Conservation (phyloP, 1,140 invertebrate species). For the Arion vulgaris region DNA sequence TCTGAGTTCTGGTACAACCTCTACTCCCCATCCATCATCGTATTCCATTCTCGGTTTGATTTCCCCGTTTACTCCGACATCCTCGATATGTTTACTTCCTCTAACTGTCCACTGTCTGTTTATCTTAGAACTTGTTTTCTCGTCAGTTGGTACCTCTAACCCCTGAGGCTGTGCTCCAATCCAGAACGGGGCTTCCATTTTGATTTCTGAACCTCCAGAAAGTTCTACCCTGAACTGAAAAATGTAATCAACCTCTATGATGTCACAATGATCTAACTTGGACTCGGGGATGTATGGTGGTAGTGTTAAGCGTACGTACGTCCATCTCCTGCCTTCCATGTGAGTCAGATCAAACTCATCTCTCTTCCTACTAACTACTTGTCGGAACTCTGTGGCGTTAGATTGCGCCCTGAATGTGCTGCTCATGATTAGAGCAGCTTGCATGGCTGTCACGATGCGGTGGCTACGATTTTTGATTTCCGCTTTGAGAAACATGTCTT, state of each 20-base stretch:
- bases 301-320: constrained; percentile 63
- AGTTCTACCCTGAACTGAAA: constrained; percentile 69
- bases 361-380: constrained; percentile 69
- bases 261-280: constrained; percentile 66
- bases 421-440: constrained; percentile 66
- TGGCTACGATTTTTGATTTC: constrained; percentile 64
- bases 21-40: constrained; percentile 34
- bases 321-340: constrained; percentile 69
- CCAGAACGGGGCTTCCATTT: constrained; percentile 56
- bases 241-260: constrained; percentile 69
- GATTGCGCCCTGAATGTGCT: constrained; percentile 65
- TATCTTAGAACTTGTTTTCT: constrained; percentile 32
- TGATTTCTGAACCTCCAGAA: constrained; percentile 55
- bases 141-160: constrained; percentile 45
- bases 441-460: constrained; percentile 62
- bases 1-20: constrained; percentile 49
- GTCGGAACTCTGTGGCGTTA: constrained; percentile 48
- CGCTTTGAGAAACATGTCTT: constrained; percentile 66
- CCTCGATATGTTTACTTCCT: constrained; percentile 28
- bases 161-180: constrained; percentile 60
- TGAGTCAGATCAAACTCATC: constrained; percentile 65
- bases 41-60: constrained; percentile 18
- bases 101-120: constrained; percentile 59
- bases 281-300: constrained; percentile 72
- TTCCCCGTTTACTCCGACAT: constrained; percentile 38